phyloP scores from a whole-genome alignment of 2,888 invertebrate species.

The Drosophila picticornis region DNA sequence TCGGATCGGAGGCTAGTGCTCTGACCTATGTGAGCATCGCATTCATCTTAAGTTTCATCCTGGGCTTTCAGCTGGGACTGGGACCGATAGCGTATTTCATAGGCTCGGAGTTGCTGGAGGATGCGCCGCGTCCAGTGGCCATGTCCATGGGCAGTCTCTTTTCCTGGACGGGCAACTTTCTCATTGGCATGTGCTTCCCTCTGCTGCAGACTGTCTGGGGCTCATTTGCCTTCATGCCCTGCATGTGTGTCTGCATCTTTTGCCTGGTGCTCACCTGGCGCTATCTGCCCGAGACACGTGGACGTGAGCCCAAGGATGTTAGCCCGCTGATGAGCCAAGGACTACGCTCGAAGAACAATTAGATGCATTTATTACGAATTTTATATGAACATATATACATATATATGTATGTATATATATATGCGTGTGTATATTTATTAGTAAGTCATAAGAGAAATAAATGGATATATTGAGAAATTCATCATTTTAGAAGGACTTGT shows the following conservation, averaged over 20 bases:
- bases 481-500: background rate
- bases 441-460: constrained; percentile 1
- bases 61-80: constrained; percentile 93
- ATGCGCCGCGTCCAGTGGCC: constrained; percentile 91
- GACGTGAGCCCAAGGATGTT: constrained; percentile 71
- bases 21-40: constrained; percentile 90
- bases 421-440: background rate
- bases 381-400: background rate
- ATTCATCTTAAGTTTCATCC: constrained; percentile 90
- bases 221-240: constrained; percentile 91
- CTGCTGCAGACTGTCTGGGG: constrained; percentile 87
- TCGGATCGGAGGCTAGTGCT: constrained; percentile 83
- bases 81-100: constrained; percentile 95
- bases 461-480: background rate
- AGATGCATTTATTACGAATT: constrained; percentile 8
- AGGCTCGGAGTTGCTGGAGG: constrained; percentile 94
- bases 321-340: constrained; percentile 85
- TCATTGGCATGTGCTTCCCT: constrained; percentile 92
- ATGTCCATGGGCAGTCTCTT: constrained; percentile 94
- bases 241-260: constrained; percentile 85
- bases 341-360: constrained; percentile 85
- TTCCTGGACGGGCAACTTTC: constrained; percentile 95
- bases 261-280: constrained; percentile 71
- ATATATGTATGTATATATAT: background rate
- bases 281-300: constrained; percentile 79